Base-by-base conservation (phyloP, 64 coral and sea anemone species). In the Montipora efflorescens region DNA sequence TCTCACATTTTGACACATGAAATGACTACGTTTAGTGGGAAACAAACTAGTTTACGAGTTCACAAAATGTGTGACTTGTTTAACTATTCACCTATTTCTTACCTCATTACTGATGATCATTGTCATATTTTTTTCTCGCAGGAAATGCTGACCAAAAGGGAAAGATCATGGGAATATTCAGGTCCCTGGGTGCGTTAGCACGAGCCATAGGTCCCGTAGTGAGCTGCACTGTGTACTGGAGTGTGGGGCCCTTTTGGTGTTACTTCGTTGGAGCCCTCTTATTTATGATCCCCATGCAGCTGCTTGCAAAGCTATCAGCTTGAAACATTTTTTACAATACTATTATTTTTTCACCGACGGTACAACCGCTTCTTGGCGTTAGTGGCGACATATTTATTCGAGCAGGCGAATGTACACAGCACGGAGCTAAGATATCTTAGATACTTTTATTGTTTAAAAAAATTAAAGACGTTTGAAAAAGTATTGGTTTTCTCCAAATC, bases 81-180 rank as follows among this genome's bases (percentile, higher is more conserved):
- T 36, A 36, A 36, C 1, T 36, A 36, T 36, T 36, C 36, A 1
- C 11, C 0, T 57, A 57, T 57, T 64, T 12, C 8, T 64, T 12
- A 64, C 8, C 14, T 3, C 14, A 64, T 11, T 12, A 8, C 11
- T 57, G 4, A 71, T 21, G 18, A 3, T 71, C 20, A 71, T 74
- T 45, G 12, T 67, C 1, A 18, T 46, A 12, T 51, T 52, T 20
- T 20, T 75, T 80, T 78, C 44, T 4, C 3, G 16, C 74, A 98
- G 96, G 96, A 50, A 98, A 79, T 20, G 88, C 87, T 66, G 92
- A 97, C 47, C 97, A 99, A 47, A 99, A 99, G 47, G 97, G 97
- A 50, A 99, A 96, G 74, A 78, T 99, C 1, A 99, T 99, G 97
- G 97, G 97, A 10, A 99, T 99, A 10, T 99, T 99, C 80, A 82